Conservation (phyloP, 2,888 invertebrate species). For the Dilophus febrilis region DNA sequence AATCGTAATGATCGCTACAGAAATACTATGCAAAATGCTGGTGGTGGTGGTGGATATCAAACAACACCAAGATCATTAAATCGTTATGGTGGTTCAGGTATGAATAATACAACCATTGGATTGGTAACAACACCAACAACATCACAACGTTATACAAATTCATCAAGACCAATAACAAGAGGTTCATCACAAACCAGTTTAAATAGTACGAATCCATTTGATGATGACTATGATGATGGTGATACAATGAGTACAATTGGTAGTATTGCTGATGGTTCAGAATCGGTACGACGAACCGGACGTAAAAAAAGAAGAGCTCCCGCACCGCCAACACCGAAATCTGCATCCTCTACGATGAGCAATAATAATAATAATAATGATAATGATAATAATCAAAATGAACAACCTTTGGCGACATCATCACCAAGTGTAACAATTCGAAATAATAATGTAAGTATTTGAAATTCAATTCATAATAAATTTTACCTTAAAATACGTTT, state of each 20-base stretch:
- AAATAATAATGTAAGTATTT: too few relatives aligned
- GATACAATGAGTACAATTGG: slow-evolving; percentile 11
- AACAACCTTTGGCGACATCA: too few relatives aligned
- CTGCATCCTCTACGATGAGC: too few relatives aligned
- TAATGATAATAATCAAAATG: too few relatives aligned
- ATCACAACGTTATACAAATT: slow-evolving; percentile 29
- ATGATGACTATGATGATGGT: slow-evolving; percentile 28
- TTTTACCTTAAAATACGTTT: too few relatives aligned
- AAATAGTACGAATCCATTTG: slow-evolving; percentile 42
- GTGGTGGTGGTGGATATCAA: too few relatives aligned
- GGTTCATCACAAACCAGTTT: slow-evolving; percentile 40
- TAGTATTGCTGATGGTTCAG: slow-evolving; percentile 12
- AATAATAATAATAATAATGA: too few relatives aligned
- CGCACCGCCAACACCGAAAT: slow-evolving; percentile 30
- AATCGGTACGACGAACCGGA: slow-evolving; percentile 26
- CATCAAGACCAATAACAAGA: slow-evolving; percentile 20
- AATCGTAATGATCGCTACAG: slow-evolving; percentile 23
- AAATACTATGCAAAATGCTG: slow-evolving; percentile 22
- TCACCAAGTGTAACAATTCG: too few relatives aligned
- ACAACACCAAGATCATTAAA: slow-evolving; percentile 11
- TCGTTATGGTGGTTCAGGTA: slow-evolving; percentile 30
- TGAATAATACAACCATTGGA: too few relatives aligned
- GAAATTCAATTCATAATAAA: too few relatives aligned
- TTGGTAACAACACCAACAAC: slow-evolving; percentile 40
- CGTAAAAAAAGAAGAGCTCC: slow-evolving; percentile 49